phyloP scores from a whole-genome alignment of 2,797 vertebrate species.

The Diplodus puntazzo region DNA sequence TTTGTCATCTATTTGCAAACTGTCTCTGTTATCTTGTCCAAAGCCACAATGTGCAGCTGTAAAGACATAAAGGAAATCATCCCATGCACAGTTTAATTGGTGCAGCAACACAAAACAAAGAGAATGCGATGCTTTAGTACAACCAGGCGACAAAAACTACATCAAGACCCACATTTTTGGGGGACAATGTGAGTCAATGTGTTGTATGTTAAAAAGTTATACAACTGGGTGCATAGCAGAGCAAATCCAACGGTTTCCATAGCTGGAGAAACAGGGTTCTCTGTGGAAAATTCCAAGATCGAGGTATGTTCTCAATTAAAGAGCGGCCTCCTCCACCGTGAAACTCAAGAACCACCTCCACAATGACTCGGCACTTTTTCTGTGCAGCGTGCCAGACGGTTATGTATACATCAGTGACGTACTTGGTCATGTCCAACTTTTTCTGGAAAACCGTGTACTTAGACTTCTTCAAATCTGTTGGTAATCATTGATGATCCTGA shows the following conservation, averaged over 20 bases:
- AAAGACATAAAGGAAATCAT: background rate
- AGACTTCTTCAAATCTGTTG: background rate
- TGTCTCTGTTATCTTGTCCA: background rate
- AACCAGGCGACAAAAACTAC: too few species aligned
- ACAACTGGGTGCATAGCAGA: conserved; percentile 13
- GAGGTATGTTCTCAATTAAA: conserved; percentile 71
- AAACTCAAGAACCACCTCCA: conserved; percentile 42
- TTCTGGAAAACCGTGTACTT: background rate
- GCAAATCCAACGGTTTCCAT: conserved; percentile 35
- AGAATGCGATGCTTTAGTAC: background rate
- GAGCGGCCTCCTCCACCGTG: conserved; percentile 28
- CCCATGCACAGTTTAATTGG: background rate
- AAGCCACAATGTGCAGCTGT: background rate
- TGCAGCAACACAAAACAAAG: conserved; percentile 8
- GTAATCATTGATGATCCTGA: background rate
- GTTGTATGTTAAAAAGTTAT: conserved; percentile 11
- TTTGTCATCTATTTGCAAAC: background rate
- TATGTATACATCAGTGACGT: background rate
- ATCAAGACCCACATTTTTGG: background rate
- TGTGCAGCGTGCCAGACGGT: background rate
- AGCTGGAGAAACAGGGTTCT: background rate
- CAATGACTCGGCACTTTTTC: conserved; percentile 70
- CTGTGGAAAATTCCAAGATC: conserved; percentile 66
- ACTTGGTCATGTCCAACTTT: conserved; percentile 18
- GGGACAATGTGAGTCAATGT: background rate